Base-by-base conservation (phyloP, 2,888 invertebrate species). In the Eucriotettix oculatus region DNA sequence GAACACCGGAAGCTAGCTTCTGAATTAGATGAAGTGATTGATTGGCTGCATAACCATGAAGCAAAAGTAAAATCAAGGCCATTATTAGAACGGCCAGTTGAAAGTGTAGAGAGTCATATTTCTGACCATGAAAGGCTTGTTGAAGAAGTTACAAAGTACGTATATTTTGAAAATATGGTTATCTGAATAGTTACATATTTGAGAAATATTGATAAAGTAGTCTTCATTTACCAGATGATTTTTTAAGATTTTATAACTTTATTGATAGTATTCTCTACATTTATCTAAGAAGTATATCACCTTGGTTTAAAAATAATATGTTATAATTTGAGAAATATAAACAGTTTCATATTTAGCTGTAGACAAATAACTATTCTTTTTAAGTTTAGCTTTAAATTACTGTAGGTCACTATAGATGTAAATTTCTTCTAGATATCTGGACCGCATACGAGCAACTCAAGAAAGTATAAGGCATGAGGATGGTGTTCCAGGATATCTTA, bases 1-100 rank as follows among this genome's bases (percentile, higher is more conserved):
- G 93, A 94, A 69, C 90, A 93, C 71, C 84, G 84, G 68, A 90
- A 93, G 74, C 76, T 94, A 58, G 85, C 86, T 1, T 81, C 85
- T 42, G 91, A 92, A 70, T 72, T 94, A n/a, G 86, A 89, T 48
- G 84, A 85, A 58, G 86, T 90, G 29, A 76, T 94, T 12, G 88
- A 90, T 70, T 87, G 86, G 84, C 75, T 94, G 54, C 90, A 90
- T 66, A 82, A 83, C 52, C 89, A 88, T 66, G 92, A 94, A 74
- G 85, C 85, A 0, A 78, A 81, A 0, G 85, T 90, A 11, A 87
- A 89, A 69, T 89, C 90, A 0, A 78, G 92, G 58, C 94, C 94
- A 5, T 74, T 92, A 10, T 74, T 93, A 0, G 86, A 86, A 66
- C 80, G 90, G 65, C 85, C 87, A 70, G 79, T 88, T 0, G 80